A percentile compares a stretch with the other conserved stretches of the same genome.
These are phyloP conservation scores for Callithrix jacchus DNA, from an alignment of 2,113 vertebrate genomes.

Conservation along the genomic window DNA sequence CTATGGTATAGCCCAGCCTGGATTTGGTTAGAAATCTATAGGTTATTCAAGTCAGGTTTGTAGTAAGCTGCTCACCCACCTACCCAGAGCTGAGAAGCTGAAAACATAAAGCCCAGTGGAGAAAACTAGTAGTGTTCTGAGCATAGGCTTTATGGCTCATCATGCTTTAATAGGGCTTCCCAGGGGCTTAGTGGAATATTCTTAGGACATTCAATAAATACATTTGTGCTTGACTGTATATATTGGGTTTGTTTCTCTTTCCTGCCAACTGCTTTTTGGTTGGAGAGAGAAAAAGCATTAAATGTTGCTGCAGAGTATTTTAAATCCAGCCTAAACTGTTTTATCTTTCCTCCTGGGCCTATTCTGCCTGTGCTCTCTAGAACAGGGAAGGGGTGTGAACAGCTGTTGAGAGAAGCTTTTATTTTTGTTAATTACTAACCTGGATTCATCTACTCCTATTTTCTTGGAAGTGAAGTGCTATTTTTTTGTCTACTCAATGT, in stretches of 20 bases:
- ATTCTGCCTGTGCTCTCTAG: not conserved
- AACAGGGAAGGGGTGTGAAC: not conserved
- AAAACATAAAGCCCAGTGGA: not conserved
- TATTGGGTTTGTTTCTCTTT: not conserved
- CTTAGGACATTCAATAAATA: constrained; percentile 15
- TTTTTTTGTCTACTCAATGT: constrained; percentile 30
- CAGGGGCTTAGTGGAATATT: not conserved
- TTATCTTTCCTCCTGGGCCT: not conserved
- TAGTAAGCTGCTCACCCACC: not conserved
- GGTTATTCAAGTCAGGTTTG: constrained; percentile 10
- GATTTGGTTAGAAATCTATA: not conserved
- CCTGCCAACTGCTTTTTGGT: not conserved
- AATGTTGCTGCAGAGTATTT: not conserved
- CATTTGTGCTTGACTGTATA: not conserved
- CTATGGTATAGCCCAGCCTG: not conserved
- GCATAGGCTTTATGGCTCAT: not conserved
- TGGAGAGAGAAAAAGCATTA: not conserved
- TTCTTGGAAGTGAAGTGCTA: constrained; percentile 29
- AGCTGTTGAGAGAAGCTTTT: constrained; percentile 22
- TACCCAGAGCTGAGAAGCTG: not conserved
- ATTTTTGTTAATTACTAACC: constrained; percentile 30
- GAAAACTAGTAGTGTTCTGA: not conserved
- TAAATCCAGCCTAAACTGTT: not conserved
- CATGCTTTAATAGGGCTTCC: not conserved
- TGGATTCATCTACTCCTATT: not conserved